These are phyloP conservation scores for Trichogramma pretiosum DNA, from an alignment of 1,140 invertebrate species.

Conservation along the genomic window DNA sequence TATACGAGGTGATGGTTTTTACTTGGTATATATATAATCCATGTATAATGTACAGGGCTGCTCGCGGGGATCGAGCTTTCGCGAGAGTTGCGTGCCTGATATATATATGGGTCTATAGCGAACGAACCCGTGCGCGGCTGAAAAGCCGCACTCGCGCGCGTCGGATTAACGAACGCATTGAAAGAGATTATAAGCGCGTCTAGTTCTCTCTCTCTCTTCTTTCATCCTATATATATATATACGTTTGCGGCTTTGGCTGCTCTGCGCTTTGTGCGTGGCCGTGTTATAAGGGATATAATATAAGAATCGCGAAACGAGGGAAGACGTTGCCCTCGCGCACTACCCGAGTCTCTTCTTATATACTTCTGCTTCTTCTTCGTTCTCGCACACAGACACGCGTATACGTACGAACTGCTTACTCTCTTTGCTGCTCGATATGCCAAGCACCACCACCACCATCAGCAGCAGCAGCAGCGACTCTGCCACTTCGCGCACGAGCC, in stretches of 20 bases:
- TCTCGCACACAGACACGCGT: not conserved
- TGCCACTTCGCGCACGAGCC: too few species aligned
- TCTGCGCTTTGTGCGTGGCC: too few species aligned
- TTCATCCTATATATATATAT: not conserved
- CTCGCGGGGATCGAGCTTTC: too few species aligned
- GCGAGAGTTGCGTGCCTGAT: too few species aligned
- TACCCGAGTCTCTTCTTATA: not conserved
- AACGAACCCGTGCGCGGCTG: not conserved
- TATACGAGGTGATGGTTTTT: too few species aligned
- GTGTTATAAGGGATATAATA: too few species aligned
- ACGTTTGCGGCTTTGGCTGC: not conserved
- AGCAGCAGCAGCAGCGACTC: too few species aligned
- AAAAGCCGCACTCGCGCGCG: slow-evolving; percentile 20
- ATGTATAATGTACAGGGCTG: too few species aligned
- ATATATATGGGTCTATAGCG: too few species aligned
- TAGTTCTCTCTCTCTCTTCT: slow-evolving; percentile 8
- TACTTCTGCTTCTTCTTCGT: slow-evolving; percentile 6
- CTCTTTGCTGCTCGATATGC: not conserved
- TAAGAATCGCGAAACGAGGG: slow-evolving; percentile 4
- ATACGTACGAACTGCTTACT: not conserved
- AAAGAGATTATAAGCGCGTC: slow-evolving; percentile 24
- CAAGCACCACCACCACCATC: not conserved
- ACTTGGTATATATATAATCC: too few species aligned
- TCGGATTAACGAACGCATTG: slow-evolving; percentile 34
- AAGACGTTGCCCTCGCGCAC: not conserved